phyloP scores from a whole-genome alignment of 2,888 invertebrate genomes.

The Agonum fuliginosum region DNA sequence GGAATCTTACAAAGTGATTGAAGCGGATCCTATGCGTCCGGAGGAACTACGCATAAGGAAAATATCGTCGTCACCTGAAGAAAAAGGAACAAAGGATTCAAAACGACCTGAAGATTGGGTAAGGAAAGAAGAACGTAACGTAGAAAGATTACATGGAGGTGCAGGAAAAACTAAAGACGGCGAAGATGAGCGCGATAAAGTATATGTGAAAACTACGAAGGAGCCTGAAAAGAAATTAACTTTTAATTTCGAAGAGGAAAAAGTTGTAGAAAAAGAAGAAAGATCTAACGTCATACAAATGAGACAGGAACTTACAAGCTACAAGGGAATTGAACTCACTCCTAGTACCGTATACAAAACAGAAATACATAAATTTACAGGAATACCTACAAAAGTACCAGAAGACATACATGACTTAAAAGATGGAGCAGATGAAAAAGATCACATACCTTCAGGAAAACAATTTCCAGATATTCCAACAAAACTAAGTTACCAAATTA shows the following conservation, averaged over 20 bases:
- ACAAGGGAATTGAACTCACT: constrained; percentile 60
- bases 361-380: constrained; percentile 61
- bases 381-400: constrained; percentile 57
- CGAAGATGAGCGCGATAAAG: constrained; percentile 37
- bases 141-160: constrained; percentile 72
- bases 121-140: constrained; percentile 70
- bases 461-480: constrained; percentile 45
- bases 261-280: constrained; percentile 57
- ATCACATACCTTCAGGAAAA: constrained; percentile 44
- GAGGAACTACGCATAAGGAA: constrained; percentile 67
- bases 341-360: constrained; percentile 60
- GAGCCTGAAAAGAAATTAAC: constrained; percentile 64
- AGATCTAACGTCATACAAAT: constrained; percentile 59
- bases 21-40: constrained; percentile 68
- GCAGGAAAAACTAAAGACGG: constrained; percentile 68
- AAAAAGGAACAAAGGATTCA: constrained; percentile 72
- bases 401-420: constrained; percentile 69
- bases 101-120: constrained; percentile 72
- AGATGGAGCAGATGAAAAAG: constrained; percentile 68
- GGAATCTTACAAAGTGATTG: constrained; percentile 68
- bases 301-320: constrained; percentile 60
- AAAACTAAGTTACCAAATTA: constrained; percentile 49
- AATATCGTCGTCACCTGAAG: constrained; percentile 70
- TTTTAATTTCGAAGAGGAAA: constrained; percentile 63
- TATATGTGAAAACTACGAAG: constrained; percentile 50